Evolutionary conservation across 2,113 vertebrate species (phyloP), one percentile per base, ranked within the genome.

Genomic region (Larimichthys crocea): DNA sequence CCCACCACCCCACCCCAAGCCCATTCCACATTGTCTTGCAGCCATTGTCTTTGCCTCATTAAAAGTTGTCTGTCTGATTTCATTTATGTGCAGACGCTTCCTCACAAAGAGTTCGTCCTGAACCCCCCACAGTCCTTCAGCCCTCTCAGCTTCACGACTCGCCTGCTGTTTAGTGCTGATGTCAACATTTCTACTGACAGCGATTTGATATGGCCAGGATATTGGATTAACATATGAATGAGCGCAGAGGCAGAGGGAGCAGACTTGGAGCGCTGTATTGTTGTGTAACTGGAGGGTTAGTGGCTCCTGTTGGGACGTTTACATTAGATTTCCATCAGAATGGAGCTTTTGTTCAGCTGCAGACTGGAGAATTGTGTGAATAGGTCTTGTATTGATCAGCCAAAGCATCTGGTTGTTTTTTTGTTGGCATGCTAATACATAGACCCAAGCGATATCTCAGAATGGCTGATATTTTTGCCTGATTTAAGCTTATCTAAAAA

Each of bases 241-340:
- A 76, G 82, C 8, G 5, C 17, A 10, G 70, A 53, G 82, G 62
- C 68, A 79, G 35, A 2, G 66, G 42, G 74, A 68, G 65, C 49
- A 53, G 59, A 60, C 69, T 82, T 46, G 17, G 70, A 83, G 68
- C 31, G 15, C 49, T 53, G 82, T 29, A 66, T 90, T 88, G 86
- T 86, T 82, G 72, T 76, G 74, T 80, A 82, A 80, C 81, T 72
- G 76, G 74, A 76, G 79, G 76, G 79, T 82, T 71, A 63, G 73
- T 61, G 79, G 69, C 55, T 88, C 80, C 87, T 74, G 67, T 16
- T 40, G 88, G 4, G 78, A 83, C 59, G 67, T 88, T 86, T 91
- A 91, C 90, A 88, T 87, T 85, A 84, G 62, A 84, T 91, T 87
- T 90, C 79, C 90, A 90, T 91, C 71, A 85, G 66, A 90, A 91